Evolutionary conservation across 2,113 vertebrate genomes (phyloP).

Genomic region (Trematocara marginatum): DNA sequence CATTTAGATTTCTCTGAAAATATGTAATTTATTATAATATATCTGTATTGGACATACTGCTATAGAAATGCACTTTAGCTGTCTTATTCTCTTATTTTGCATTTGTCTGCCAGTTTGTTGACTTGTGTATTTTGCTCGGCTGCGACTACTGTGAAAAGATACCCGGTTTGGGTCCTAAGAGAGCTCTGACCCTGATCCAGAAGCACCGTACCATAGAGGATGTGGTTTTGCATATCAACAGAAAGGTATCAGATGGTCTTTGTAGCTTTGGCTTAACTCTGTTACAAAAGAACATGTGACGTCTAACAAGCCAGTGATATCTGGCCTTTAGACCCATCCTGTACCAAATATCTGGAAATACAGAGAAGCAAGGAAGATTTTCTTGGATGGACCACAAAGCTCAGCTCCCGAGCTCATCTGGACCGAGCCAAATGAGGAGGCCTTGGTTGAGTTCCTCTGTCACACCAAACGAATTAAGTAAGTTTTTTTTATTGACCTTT

Average conservation of each 20-base stretch:
- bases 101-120: slow-evolving; percentile 72
- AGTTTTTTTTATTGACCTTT: neutral
- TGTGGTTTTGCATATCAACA: slow-evolving; percentile 65
- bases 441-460: slow-evolving; percentile 70
- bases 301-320: neutral
- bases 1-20: neutral
- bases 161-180: slow-evolving; percentile 68
- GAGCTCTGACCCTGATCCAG: slow-evolving; percentile 75
- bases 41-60: neutral
- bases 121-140: slow-evolving; percentile 81
- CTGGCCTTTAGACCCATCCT: slow-evolving; percentile 58
- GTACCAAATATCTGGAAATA: slow-evolving; percentile 71
- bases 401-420: slow-evolving; percentile 54
- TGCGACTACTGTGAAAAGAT: slow-evolving; percentile 82
- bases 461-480: slow-evolving; percentile 62
- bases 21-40: neutral
- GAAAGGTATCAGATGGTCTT: slow-evolving; percentile 52
- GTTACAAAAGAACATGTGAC: neutral
- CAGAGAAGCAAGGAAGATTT: slow-evolving; percentile 69
- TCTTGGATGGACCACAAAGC: slow-evolving; percentile 50
- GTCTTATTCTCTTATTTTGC: neutral
- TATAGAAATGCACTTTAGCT: neutral
- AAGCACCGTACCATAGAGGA: slow-evolving; percentile 72
- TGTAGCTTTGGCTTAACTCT: neutral
- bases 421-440: slow-evolving; percentile 73